phyloP scores from a whole-genome alignment of 2,888 invertebrate genomes.

The Erebia palarica region DNA sequence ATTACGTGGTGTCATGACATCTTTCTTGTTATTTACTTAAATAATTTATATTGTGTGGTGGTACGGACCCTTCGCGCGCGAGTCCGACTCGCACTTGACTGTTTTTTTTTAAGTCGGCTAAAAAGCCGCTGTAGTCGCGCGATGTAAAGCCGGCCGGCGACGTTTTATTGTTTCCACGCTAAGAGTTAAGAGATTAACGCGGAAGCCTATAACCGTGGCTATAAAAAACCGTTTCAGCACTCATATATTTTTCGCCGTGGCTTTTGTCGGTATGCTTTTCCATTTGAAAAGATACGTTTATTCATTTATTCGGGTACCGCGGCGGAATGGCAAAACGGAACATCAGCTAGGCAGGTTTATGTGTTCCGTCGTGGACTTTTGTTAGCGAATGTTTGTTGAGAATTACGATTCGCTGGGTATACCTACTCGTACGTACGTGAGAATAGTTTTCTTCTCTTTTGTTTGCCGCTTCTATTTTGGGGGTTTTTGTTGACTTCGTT shows the following conservation, averaged over 20 bases:
- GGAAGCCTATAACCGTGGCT: constrained; percentile 53
- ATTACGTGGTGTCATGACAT: too few species aligned
- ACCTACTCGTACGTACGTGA: constrained; percentile 29
- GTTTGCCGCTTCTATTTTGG: constrained; percentile 36
- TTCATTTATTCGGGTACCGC: constrained; percentile 47
- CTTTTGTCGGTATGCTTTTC: constrained; percentile 53
- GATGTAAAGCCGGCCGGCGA: constrained; percentile 42
- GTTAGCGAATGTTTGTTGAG: constrained; percentile 45
- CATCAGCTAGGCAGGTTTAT: constrained; percentile 46
- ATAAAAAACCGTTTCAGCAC: constrained; percentile 53
- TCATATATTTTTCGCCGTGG: constrained; percentile 47
- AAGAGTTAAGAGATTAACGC: constrained; percentile 68
- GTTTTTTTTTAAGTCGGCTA: too few species aligned
- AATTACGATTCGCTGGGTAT: constrained; percentile 41
- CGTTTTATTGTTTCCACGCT: constrained; percentile 57
- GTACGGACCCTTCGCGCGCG: too few species aligned
- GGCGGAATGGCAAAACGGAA: constrained; percentile 42
- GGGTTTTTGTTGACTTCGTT: constrained; percentile 32
- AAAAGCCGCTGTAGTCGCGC: constrained; percentile 25
- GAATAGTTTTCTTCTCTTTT: constrained; percentile 40
- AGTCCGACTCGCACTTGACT: too few species aligned
- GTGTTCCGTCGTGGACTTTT: constrained; percentile 46
- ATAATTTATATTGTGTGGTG: too few species aligned
- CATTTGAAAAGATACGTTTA: constrained; percentile 58
- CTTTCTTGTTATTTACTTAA: too few species aligned